A percentile compares a stretch with the other conserved stretches of the same genome.
These are phyloP conservation scores for Buphagus erythrorhynchus DNA, from an alignment of 2,797 vertebrate species.

Conservation along the genomic window DNA sequence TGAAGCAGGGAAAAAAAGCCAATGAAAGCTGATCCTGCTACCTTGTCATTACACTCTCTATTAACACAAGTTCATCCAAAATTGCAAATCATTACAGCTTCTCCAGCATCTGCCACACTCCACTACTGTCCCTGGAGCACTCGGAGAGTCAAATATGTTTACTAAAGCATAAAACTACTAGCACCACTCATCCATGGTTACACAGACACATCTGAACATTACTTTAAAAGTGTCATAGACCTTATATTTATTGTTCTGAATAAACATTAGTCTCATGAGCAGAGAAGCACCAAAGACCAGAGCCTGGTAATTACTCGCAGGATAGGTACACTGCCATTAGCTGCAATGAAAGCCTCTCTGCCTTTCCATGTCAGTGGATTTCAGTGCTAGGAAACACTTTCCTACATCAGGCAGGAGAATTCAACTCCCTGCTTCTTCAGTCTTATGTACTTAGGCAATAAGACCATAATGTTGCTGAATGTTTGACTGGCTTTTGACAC, in stretches of 20 bases:
- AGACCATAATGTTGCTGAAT: neutral
- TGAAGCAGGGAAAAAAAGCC: neutral
- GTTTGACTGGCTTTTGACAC: conserved; percentile 27
- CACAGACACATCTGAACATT: conserved; percentile 62
- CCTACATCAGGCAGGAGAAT: conserved; percentile 43
- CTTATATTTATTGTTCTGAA: conserved; percentile 75
- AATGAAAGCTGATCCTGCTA: conserved; percentile 24
- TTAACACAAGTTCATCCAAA: conserved; percentile 63
- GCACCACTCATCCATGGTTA: conserved; percentile 63
- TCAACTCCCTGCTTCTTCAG: conserved; percentile 8
- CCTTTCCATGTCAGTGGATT: conserved; percentile 64
- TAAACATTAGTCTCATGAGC: conserved; percentile 74
- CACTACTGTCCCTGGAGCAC: conserved; percentile 47
- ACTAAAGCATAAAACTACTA: conserved; percentile 70
- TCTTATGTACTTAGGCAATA: neutral
- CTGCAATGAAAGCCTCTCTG: conserved; percentile 38
- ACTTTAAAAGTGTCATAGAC: conserved; percentile 74
- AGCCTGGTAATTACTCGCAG: conserved; percentile 58
- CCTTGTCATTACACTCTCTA: conserved; percentile 57
- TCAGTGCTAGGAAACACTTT: neutral
- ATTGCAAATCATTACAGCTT: conserved; percentile 62
- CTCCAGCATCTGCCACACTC: conserved; percentile 36
- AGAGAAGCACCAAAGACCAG: conserved; percentile 23
- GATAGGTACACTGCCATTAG: conserved; percentile 74
- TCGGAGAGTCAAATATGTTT: conserved; percentile 62